Conservation (phyloP, 2,888 invertebrate genomes). For the Drosophila buzzatii region DNA sequence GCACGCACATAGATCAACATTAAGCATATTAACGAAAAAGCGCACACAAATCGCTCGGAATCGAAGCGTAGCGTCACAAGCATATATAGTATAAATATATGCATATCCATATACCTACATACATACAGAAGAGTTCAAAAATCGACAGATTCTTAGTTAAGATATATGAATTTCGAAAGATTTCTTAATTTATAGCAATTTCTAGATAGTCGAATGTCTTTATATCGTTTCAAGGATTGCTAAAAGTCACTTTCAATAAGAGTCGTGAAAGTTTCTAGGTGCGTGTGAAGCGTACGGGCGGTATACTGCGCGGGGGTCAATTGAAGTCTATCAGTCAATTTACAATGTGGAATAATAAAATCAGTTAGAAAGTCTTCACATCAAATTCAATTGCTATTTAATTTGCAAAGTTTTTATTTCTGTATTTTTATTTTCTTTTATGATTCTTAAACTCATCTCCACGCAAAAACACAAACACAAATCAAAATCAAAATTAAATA, state of each 20-base stretch:
- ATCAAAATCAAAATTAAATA: slow-evolving; percentile 6
- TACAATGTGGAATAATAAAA: slow-evolving; percentile 48
- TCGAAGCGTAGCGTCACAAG: slow-evolving; percentile 33
- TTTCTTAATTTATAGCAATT: slow-evolving; percentile 8
- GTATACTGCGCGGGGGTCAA: slow-evolving; percentile 36
- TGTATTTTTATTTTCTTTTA: not conserved
- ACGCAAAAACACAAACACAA: slow-evolving; percentile 11
- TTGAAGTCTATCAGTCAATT: slow-evolving; percentile 58
- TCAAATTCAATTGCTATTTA: slow-evolving; percentile 49
- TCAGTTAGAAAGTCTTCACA: slow-evolving; percentile 30
- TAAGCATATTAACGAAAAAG: slow-evolving; percentile 54
- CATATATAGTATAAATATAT: slow-evolving; percentile 2
- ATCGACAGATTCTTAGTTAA: slow-evolving; percentile 5
- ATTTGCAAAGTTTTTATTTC: slow-evolving; percentile 24
- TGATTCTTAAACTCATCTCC: not conserved
- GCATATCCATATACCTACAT: not conserved
- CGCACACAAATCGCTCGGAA: slow-evolving; percentile 65
- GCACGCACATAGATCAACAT: slow-evolving; percentile 43
- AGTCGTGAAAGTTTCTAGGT: slow-evolving; percentile 24
- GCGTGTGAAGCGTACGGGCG: slow-evolving; percentile 8
- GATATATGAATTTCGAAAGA: slow-evolving; percentile 5
- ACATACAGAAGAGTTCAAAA: not conserved
- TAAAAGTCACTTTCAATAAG: slow-evolving; percentile 10
- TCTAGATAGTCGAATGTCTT: not conserved
- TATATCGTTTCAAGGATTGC: slow-evolving; percentile 11